A percentile compares a stretch with the other conserved stretches of the same genome.
phyloP scores from a whole-genome alignment of 2,888 invertebrate species.

The Xanthostigma xanthostigma region DNA sequence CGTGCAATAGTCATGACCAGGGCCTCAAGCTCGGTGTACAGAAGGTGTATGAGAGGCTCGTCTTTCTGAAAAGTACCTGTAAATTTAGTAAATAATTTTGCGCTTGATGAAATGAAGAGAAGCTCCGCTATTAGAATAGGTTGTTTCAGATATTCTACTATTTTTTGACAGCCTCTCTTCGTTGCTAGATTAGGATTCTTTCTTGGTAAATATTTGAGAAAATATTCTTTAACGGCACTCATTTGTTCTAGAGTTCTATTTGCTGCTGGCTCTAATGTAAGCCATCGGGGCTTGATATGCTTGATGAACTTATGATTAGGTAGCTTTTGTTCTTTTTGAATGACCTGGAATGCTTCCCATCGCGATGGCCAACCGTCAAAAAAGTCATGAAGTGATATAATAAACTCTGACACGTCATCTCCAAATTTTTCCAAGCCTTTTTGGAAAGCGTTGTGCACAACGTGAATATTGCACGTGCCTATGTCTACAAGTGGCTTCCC shows the following conservation, averaged over 20 bases:
- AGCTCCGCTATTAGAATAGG: constrained; percentile 6
- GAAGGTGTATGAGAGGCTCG: constrained; percentile 6
- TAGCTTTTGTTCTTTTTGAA: constrained; percentile 1
- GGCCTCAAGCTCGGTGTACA: neutral
- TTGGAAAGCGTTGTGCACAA: no score
- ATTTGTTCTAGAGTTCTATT: constrained; percentile 1
- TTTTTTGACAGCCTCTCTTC: constrained; percentile 4
- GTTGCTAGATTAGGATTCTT: neutral
- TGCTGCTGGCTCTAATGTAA: neutral
- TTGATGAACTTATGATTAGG: constrained; percentile 3
- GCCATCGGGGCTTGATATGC: neutral
- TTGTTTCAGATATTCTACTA: constrained; percentile 4
- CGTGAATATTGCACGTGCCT: no score
- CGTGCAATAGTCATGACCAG: no score
- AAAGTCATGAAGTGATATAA: no score
- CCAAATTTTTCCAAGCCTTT: no score
- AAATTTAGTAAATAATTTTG: constrained; percentile 3
- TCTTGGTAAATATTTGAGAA: constrained; percentile 1
- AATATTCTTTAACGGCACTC: constrained; percentile 1
- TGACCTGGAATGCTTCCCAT: neutral
- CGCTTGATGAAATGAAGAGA: constrained; percentile 5
- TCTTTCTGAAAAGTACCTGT: constrained; percentile 6
- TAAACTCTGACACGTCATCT: no score
- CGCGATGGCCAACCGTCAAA: neutral
- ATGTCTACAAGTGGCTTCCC: no score